phyloP scores from a whole-genome alignment of 2,113 vertebrate species.

The Mungos mungo region DNA sequence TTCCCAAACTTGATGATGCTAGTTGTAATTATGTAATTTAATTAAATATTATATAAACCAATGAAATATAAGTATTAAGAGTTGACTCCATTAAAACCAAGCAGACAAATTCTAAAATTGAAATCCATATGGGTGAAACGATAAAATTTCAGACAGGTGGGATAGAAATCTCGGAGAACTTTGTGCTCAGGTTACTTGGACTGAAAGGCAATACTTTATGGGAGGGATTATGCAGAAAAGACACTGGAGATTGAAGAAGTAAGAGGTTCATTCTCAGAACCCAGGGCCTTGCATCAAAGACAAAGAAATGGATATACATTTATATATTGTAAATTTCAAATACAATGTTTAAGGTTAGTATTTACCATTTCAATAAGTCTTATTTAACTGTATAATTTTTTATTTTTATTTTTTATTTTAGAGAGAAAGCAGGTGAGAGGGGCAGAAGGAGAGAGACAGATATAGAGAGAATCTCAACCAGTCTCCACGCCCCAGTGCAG shows the following conservation, averaged over 20 bases:
- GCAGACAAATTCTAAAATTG: background rate
- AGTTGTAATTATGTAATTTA: background rate
- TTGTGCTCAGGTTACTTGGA: background rate
- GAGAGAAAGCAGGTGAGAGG: no score
- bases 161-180: background rate
- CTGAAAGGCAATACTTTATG: background rate
- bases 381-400: background rate
- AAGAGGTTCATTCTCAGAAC: background rate
- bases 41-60: constrained; percentile 44
- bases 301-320: background rate
- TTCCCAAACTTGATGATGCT: constrained; percentile 29
- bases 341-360: background rate
- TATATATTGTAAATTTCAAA: background rate
- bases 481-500: no score
- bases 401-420: no score
- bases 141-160: background rate
- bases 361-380: constrained; percentile 11
- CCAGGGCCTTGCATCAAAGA: background rate
- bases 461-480: no score
- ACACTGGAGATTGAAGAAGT: background rate
- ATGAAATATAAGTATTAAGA: constrained; percentile 41
- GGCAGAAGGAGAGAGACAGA: no score
- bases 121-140: background rate
- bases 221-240: background rate
- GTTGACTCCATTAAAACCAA: background rate